Conservation (phyloP, 2,113 vertebrate species). For the Hippolais icterina region DNA sequence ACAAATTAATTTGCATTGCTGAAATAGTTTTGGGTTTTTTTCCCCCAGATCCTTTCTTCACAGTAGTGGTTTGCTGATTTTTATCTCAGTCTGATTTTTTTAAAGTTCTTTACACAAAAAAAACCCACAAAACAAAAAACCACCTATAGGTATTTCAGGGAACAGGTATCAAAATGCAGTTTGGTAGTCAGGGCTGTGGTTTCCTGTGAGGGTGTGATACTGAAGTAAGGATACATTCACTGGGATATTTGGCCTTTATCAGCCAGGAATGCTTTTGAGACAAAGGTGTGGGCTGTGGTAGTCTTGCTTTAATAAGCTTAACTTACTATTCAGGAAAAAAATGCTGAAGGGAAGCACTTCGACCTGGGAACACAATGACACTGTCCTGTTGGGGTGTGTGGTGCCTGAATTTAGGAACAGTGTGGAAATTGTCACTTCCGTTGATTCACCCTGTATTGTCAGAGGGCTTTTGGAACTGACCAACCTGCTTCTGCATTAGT, state of each 20-base stretch:
- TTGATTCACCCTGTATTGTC: not conserved
- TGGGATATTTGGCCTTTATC: not conserved
- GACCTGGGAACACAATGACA: not conserved
- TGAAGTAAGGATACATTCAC: not conserved
- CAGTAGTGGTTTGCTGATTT: not conserved
- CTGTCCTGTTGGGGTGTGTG: not conserved
- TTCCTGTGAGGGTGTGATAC: not conserved
- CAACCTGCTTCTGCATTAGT: not conserved
- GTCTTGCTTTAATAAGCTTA: not conserved
- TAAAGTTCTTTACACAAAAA: not conserved
- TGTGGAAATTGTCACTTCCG: not conserved
- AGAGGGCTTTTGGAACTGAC: not conserved
- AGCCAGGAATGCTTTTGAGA: not conserved
- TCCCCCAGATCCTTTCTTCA: not conserved
- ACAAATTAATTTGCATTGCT: not conserved
- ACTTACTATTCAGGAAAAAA: not conserved
- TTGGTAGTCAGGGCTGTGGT: not conserved
- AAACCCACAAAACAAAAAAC: rapidly evolving
- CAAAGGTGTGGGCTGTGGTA: not conserved
- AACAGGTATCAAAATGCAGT: not conserved
- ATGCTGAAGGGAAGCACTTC: not conserved
- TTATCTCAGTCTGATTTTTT: not conserved
- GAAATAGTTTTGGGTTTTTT: not conserved
- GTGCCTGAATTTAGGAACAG: not conserved
- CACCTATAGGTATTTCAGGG: not conserved